Evolutionary conservation across 2,888 invertebrate species (phyloP), one percentile per base, ranked within the genome.

Genomic region (Netelia fuscicornis): DNA sequence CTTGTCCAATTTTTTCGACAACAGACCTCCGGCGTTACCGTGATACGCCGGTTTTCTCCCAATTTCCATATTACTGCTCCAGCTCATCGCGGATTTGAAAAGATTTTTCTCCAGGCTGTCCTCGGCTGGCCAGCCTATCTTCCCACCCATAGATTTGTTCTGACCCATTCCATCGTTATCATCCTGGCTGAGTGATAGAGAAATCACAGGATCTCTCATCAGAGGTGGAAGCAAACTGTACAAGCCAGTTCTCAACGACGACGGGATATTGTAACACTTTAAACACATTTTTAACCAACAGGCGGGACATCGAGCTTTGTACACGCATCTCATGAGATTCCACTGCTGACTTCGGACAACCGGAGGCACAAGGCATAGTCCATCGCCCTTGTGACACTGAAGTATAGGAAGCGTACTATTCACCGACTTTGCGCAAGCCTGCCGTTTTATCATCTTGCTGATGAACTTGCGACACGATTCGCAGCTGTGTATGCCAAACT

Each of bases 211-310:
- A 87, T 92, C 92, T 84, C 92, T 91, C 96, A 97, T 96, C 87
- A 95, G 95, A 48, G 95, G 94, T 0, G 97, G 97, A 88, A 98
- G 94, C 94, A 97, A 95, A 75, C 96, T 95, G 86, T 95, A 95
- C 77, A 98, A 94, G 72, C 96, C 96, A 84, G 96, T 95, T 91
- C 96, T 96, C 83, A 97, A 95, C 58, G 95, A 95, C 42, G 95
- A 94, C 72, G 97, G 97, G 91, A 98, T 96, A 94, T 97, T 97
- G 93, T 97, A 97, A 83, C 96, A 96, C 90, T 96, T 96, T 64
- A 98, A 94, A 92, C 98, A 98, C 95, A 97, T 96, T 94, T 97
- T 97, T 11, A 98, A 95, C 97, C 98, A 98, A 93, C 98, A 98
- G 17, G 97, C 97, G 75, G 97, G 96, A 94, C 98, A 98, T 54